Percentiles rank a stretch among this genome's conserved stretches.
Conservation (phyloP, 2,113 vertebrate species). For the Eurypyga helias region DNA sequence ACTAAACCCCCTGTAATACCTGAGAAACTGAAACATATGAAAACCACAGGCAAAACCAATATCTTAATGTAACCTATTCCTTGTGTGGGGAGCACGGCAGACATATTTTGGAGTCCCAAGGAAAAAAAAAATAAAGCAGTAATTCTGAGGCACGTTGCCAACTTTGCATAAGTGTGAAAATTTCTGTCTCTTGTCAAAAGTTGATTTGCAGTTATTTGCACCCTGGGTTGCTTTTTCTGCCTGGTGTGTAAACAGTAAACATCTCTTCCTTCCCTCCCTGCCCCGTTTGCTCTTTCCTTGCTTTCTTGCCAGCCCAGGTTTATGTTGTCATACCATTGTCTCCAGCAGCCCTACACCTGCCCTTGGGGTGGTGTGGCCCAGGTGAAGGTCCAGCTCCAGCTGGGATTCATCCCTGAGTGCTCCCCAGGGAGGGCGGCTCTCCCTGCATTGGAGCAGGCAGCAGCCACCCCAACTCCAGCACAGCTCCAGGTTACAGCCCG, state of each 20-base stretch:
- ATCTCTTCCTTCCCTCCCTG: rapidly evolving
- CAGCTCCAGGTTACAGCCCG: background rate
- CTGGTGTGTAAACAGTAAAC: background rate
- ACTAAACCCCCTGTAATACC: background rate
- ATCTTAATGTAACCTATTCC: background rate
- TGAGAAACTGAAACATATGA: background rate
- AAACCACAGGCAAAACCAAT: background rate
- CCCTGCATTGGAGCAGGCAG: rapidly evolving
- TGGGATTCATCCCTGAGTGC: rapidly evolving
- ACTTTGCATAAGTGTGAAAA: background rate
- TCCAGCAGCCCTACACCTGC: background rate
- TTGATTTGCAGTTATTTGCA: constrained; percentile 21
- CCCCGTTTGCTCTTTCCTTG: background rate
- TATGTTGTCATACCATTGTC: background rate
- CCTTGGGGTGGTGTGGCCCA: rapidly evolving
- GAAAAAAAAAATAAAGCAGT: background rate
- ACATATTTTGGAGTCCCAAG: background rate
- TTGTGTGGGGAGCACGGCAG: background rate
- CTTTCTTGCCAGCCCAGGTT: background rate
- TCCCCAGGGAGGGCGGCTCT: background rate
- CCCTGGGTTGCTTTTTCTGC: background rate
- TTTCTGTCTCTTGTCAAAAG: constrained; percentile 22
- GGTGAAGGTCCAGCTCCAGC: rapidly evolving
- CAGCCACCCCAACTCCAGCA: background rate
- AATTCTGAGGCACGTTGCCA: background rate